Conservation (phyloP, 2,888 invertebrate genomes). For the Terebella lapidaria region DNA sequence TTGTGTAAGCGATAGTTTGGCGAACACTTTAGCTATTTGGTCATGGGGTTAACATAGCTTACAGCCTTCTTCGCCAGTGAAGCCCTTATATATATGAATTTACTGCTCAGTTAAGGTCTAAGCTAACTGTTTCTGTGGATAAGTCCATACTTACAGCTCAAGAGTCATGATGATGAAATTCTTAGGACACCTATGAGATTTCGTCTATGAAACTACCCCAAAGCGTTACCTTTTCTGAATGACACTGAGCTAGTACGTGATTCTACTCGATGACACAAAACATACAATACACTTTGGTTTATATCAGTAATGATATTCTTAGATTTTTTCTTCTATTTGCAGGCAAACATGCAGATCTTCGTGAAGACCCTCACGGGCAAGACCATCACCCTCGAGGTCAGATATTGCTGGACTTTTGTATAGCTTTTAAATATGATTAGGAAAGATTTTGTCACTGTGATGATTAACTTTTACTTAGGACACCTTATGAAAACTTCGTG, state of each 20-base stretch:
- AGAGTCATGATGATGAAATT: not conserved
- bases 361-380: conserved; percentile 54
- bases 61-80: too few relatives aligned
- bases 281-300: too few relatives aligned
- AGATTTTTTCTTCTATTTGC: too few relatives aligned
- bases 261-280: too few relatives aligned
- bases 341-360: conserved; percentile 69
- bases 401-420: conserved; percentile 4
- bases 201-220: not conserved
- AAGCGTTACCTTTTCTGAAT: not conserved
- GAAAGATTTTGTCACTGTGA: conserved; percentile 3
- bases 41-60: too few relatives aligned
- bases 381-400: conserved; percentile 53
- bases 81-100: too few relatives aligned
- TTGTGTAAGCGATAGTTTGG: too few relatives aligned
- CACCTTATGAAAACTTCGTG: conserved; percentile 7
- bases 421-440: not conserved
- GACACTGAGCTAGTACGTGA: not conserved
- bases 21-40: too few relatives aligned
- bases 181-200: conserved; percentile 4
- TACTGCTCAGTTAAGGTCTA: too few relatives aligned
- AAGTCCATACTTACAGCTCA: not conserved
- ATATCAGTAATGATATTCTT: too few relatives aligned
- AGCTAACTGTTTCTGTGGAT: too few relatives aligned
- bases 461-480: conserved; percentile 12